Evolutionary conservation across 2,888 invertebrate species (phyloP), one percentile per base, ranked within the genome.

Genomic region (Thyatira batis): DNA sequence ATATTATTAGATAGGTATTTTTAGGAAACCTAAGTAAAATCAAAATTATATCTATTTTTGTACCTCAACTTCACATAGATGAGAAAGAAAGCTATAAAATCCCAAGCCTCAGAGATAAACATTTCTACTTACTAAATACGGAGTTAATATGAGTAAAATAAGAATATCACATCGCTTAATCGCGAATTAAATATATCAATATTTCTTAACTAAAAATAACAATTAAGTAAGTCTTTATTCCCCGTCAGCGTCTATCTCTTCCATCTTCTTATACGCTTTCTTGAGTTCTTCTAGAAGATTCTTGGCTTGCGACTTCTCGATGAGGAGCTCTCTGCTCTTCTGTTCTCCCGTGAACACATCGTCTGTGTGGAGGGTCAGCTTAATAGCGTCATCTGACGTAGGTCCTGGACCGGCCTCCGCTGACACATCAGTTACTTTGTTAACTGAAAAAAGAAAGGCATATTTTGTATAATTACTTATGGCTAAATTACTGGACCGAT

Each of bases 391-490:
- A 17, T n/a, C 87, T 0, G 84, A 67, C 0, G 87, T 71, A 0
- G 80, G 85, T 48, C 81, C 78, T 0, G 89, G 89, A 0, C 84
- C 89, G 0, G 82, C 61, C 0, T 78, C 54, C 0, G 73, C 58
- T 0, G 80, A 59, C 0, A 84, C 76, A 50, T 88, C 87, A 0
- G 82, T 84, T 27, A 92, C 55, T 66, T 86, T 87, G 71, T 90
- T 89, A 5, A 90, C 91, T 92, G 84, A 1, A 78, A 71, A 20
- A 39, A 55, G 20, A 49, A 52, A 49, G 27, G 25, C 39, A 20
- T 10, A 9, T 17, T 39, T 10, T 20, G 45, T 2, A 45, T 33
- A 3, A 33, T 13, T 33, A 33, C 33, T 10, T 33, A 33, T 3
- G n/a, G n/a, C n/a, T n/a, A n/a, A n/a, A n/a, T n/a, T n/a, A n/a